Evolutionary conservation across 2,888 invertebrate genomes (phyloP).

Genomic region (Drosophila subsilvestris): DNA sequence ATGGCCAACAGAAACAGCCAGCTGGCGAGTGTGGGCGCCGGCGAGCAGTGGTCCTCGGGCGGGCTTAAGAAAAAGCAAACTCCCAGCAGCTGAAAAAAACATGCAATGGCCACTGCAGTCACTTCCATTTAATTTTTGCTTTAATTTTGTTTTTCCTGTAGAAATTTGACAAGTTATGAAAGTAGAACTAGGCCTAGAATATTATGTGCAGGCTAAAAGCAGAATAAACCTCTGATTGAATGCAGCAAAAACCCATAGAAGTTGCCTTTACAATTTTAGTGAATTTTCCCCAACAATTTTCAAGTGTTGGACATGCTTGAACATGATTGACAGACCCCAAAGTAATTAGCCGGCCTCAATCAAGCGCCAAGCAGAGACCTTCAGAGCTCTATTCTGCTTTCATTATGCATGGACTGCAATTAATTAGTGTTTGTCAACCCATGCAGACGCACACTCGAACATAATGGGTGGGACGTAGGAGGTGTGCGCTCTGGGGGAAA

Average conservation of each 20-base stretch:
- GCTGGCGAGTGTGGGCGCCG: conserved; percentile 69
- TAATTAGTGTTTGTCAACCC: conserved; percentile 49
- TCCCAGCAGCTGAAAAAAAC: conserved; percentile 62
- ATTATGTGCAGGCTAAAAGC: no score
- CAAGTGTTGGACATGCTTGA: conserved; percentile 2
- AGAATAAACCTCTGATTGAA: no score
- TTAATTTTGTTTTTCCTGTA: background rate
- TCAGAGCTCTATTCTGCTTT: conserved; percentile 1
- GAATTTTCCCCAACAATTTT: background rate
- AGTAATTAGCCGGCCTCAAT: conserved; percentile 32
- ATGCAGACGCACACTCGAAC: conserved; percentile 18
- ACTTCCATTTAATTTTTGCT: conserved; percentile 37
- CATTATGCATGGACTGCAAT: conserved; percentile 41
- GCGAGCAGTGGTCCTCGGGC: conserved; percentile 68
- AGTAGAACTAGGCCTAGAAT: background rate
- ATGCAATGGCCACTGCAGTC: conserved; percentile 59
- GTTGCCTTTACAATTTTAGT: background rate
- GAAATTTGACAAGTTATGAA: conserved; percentile 2
- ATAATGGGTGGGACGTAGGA: conserved; percentile 14
- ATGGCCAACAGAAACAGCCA: conserved; percentile 71
- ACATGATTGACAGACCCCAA: conserved; percentile 29
- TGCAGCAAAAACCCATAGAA: background rate
- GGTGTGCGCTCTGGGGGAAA: conserved; percentile 3
- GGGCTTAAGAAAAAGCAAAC: conserved; percentile 69
- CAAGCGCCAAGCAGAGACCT: conserved; percentile 9